Evolutionary conservation across 2,888 invertebrate species (phyloP).

Genomic region (Phanerotoma sp.): DNA sequence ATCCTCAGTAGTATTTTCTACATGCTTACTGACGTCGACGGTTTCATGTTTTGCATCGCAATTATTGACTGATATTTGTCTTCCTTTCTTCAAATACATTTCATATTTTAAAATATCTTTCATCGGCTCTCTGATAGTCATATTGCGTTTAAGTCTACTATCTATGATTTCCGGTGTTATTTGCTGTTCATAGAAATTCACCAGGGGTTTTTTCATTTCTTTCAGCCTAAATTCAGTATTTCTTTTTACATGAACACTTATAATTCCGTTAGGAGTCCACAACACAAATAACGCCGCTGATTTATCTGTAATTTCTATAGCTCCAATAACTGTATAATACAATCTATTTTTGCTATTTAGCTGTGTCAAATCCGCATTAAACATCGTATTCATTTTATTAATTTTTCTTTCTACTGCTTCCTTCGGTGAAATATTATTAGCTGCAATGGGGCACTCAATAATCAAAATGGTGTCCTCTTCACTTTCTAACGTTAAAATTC

Average conservation of each 20-base stretch:
- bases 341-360: background rate
- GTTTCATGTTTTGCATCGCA: too few species aligned
- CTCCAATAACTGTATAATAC: constrained; percentile 1
- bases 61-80: too few species aligned
- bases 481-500: background rate
- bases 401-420: background rate
- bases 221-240: constrained; percentile 27
- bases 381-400: background rate
- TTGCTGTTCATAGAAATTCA: constrained; percentile 21
- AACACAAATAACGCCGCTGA: constrained; percentile 2
- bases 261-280: constrained; percentile 25
- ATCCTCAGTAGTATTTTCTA: too few species aligned
- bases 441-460: background rate
- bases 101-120: background rate
- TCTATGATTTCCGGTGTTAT: constrained; percentile 29
- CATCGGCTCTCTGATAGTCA: constrained; percentile 8
- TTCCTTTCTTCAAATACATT: background rate
- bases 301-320: constrained; percentile 23
- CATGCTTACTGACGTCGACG: too few species aligned
- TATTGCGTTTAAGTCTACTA: constrained; percentile 7
- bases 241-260: constrained; percentile 13
- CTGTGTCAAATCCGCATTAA: background rate
- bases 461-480: background rate
- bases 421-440: background rate
- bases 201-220: constrained; percentile 22